Evolutionary conservation across 2,797 vertebrate genomes (phyloP).

Genomic region (Schizothorax lantsangensis): DNA sequence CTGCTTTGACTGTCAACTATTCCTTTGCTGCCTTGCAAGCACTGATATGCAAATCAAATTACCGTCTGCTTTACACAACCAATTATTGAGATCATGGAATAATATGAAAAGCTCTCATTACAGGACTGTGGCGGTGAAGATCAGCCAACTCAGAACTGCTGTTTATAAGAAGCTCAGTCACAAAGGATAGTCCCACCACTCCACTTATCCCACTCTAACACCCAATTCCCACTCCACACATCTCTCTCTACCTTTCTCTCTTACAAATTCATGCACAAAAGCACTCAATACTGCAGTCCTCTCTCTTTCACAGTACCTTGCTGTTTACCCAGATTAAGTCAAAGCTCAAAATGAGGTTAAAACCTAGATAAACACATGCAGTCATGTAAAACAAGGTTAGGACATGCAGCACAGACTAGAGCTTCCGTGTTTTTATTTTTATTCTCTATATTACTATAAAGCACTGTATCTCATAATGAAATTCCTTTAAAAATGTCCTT

Average conservation of each 20-base stretch:
- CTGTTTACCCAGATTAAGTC: slow-evolving; percentile 68
- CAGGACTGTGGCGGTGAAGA: background rate
- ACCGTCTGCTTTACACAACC: background rate
- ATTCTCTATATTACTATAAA: background rate
- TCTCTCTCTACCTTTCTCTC: background rate
- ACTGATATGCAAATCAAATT: background rate
- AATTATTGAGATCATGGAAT: slow-evolving; percentile 13
- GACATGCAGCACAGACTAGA: background rate
- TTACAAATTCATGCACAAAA: slow-evolving; percentile 1
- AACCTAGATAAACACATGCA: slow-evolving; percentile 70
- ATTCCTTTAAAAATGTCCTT: background rate
- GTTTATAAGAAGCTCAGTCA: slow-evolving; percentile 11
- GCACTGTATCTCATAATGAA: background rate
- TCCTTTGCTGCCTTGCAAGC: background rate
- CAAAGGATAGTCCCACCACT: slow-evolving; percentile 10
- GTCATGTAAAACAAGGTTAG: slow-evolving; percentile 52
- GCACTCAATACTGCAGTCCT: background rate
- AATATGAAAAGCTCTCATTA: slow-evolving; percentile 7
- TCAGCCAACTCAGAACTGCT: slow-evolving; percentile 1
- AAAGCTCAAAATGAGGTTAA: slow-evolving; percentile 73
- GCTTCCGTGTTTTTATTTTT: background rate
- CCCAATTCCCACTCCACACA: background rate
- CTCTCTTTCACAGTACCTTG: background rate
- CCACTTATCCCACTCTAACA: background rate
- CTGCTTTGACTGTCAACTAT: background rate